Percentiles rank a stretch among this genome's conserved stretches.
phyloP scores from a whole-genome alignment of 2,113 vertebrate species.

The Pomatostomus ruficeps region DNA sequence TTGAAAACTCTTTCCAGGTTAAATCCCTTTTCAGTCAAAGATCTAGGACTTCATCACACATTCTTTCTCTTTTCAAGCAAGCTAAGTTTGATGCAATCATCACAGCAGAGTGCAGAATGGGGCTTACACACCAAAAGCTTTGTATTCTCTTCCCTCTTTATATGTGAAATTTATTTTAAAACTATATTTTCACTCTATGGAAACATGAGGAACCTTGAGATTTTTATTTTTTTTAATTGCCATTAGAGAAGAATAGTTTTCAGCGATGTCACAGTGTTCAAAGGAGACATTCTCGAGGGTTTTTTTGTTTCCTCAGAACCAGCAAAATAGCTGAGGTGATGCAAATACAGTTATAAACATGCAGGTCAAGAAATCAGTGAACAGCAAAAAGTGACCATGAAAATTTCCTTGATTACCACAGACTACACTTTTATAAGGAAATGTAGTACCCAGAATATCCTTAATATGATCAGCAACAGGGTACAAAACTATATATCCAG shows the following conservation, averaged over 20 bases:
- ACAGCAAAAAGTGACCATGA: neutral
- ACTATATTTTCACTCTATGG: neutral
- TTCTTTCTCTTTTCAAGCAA: neutral
- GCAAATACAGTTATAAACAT: neutral
- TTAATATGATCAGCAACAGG: neutral
- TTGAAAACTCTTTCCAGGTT: neutral
- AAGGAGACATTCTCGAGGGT: neutral
- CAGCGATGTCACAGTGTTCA: neutral
- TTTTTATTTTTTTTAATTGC: neutral
- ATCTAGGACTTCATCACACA: neutral
- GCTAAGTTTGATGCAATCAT: neutral
- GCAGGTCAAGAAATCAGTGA: neutral
- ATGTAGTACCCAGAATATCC: neutral
- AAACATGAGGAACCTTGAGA: neutral
- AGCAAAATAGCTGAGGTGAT: neutral
- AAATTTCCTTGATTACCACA: neutral
- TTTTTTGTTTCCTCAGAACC: neutral
- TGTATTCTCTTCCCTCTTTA: neutral
- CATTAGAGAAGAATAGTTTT: neutral
- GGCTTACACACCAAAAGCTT: neutral
- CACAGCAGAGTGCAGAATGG: neutral
- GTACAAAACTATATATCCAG: neutral
- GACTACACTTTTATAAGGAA: neutral
- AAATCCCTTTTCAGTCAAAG: neutral
- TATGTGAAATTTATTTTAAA: neutral